phyloP scores from a whole-genome alignment of 2,888 invertebrate species.

The Germaria angustata region DNA sequence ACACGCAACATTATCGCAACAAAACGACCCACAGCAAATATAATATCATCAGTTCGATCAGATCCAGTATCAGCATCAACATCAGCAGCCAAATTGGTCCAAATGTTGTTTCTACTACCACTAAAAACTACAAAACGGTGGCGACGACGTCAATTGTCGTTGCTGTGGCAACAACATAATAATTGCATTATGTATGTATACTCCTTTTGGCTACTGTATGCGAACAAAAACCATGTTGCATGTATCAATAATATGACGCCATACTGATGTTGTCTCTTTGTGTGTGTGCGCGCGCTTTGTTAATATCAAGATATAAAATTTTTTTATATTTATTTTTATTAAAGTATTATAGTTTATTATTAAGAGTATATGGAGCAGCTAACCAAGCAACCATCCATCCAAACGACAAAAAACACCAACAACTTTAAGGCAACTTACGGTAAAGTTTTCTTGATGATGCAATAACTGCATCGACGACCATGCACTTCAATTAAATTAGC shows the following conservation, averaged over 20 bases:
- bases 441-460: slow-evolving; percentile 53
- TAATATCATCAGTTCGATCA: slow-evolving; percentile 50
- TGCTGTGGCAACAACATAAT: slow-evolving; percentile 60
- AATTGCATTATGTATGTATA: slow-evolving; percentile 59
- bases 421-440: slow-evolving; percentile 40
- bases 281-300: not conserved
- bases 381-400: slow-evolving; percentile 23
- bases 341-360: slow-evolving; percentile 38
- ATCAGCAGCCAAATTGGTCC: slow-evolving; percentile 19
- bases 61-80: slow-evolving; percentile 36
- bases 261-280: slow-evolving; percentile 3
- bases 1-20: slow-evolving; percentile 16
- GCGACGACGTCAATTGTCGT: slow-evolving; percentile 48
- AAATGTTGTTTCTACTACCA: slow-evolving; percentile 9
- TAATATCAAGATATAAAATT: slow-evolving; percentile 32
- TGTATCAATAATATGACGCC: slow-evolving; percentile 44
- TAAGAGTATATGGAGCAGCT: not conserved
- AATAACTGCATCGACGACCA: slow-evolving; percentile 44
- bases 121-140: slow-evolving; percentile 29
- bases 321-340: slow-evolving; percentile 11
- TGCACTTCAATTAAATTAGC: slow-evolving; percentile 66
- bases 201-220: slow-evolving; percentile 63
- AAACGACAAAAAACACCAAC: not conserved
- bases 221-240: slow-evolving; percentile 36
- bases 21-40: slow-evolving; percentile 34